Conservation (phyloP, 2,888 invertebrate species). For the Philhelius pedissequus region DNA sequence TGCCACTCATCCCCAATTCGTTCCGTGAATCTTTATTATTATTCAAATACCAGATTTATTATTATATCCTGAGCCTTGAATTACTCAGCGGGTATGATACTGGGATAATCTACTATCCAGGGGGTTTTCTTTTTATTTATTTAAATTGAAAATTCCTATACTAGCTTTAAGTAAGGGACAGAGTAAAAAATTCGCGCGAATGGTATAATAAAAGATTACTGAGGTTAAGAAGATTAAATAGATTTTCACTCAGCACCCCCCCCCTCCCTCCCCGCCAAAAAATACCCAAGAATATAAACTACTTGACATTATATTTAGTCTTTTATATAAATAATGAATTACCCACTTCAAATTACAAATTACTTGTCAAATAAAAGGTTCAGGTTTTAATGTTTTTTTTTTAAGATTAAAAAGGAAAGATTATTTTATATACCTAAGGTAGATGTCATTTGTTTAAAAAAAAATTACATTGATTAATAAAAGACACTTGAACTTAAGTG, state of each 20-base stretch:
- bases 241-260: neutral
- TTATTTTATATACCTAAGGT: too few relatives aligned
- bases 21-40: slow-evolving; percentile 1
- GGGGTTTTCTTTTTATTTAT: neutral
- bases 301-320: neutral
- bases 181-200: neutral
- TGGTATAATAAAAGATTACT: slow-evolving; percentile 2
- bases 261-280: too few relatives aligned
- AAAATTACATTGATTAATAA: too few relatives aligned
- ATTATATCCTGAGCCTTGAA: neutral
- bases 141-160: slow-evolving; percentile 13
- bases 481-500: too few relatives aligned
- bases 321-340: neutral
- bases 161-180: neutral
- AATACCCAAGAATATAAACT: neutral
- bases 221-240: slow-evolving; percentile 14
- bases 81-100: slow-evolving; percentile 5
- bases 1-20: slow-evolving; percentile 10
- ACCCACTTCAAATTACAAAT: neutral
- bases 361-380: neutral
- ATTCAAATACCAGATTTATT: slow-evolving; percentile 25
- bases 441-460: too few relatives aligned
- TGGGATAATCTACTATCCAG: slow-evolving; percentile 13
- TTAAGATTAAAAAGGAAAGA: neutral
- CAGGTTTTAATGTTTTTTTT: neutral